Evolutionary conservation across 2,113 vertebrate species (phyloP), one percentile per base, ranked within the genome.

Genomic region (Microtus ochrogaster): DNA sequence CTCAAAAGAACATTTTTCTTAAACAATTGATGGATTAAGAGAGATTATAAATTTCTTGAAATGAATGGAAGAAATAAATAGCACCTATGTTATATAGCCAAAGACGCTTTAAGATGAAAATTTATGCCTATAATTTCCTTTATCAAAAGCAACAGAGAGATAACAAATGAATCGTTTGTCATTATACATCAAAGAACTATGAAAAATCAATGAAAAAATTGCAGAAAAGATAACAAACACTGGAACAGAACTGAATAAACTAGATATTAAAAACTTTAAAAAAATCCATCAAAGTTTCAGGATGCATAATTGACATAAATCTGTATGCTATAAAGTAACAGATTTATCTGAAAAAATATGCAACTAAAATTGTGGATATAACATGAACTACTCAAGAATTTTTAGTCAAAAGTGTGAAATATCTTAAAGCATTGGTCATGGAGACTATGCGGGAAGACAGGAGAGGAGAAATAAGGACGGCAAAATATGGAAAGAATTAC

Each of bases 361-460:
- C 33, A 21, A 82, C 39, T 39, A 82, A 61, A 82, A 82, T 16
- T 22, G 55, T 61, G 22, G 12, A 0, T 39, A 65, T 30, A 61
- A 44, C 41, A 19, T 63, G 26, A 22, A 66, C 30, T 47, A 7
- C 28, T 5, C 4, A 66, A 10, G 16, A 47, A 66, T 16, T 19
- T 65, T 44, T 17, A 65, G 26, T 3, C 6, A 65, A 41, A 24
- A 9, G 44, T 12, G 3, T 44, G n/a, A 84, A 66, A 33, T 66
- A 55, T 16, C 0, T 55, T 63, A 33, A 65, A 3, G 3, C 19
- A 24, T 58, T n/a, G 19, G 7, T 65, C 14, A 85, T 47, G 4
- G 1, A 30, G 36, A 10, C 3, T 0, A 41, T 5, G 3, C 19
- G 36, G 13, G 9, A 41, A 6, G 3, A 19, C 9, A 84, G 14